Evolutionary conservation across 2,888 invertebrate genomes (phyloP).

Genomic region (Erebia palarica): DNA sequence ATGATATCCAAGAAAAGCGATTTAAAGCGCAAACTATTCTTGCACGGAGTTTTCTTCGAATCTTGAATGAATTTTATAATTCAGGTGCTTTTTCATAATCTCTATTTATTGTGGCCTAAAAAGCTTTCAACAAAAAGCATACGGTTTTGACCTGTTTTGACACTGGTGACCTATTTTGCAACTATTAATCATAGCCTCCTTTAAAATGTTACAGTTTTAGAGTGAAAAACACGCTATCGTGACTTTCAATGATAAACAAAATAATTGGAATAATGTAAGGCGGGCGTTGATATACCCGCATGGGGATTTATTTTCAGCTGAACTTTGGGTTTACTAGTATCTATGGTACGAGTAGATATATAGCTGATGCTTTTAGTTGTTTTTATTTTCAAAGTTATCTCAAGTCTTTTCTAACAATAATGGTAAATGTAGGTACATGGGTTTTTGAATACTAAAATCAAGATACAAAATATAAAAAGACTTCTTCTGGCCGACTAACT

Average conservation of each 20-base stretch:
- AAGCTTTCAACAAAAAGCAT: conserved; percentile 5
- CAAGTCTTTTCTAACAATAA: not conserved
- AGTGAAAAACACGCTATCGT: not conserved
- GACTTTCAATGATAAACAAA: conserved; percentile 13
- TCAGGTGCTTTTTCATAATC: not conserved
- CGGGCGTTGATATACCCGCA: not conserved
- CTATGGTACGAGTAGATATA: not conserved
- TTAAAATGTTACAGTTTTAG: conserved; percentile 6
- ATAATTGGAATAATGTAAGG: not conserved
- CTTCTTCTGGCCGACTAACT: no score
- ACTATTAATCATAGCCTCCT: not conserved
- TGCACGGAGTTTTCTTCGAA: no score
- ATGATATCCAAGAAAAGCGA: no score
- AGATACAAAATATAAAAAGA: no score
- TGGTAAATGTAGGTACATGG: no score
- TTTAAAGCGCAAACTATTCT: no score
- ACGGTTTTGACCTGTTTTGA: conserved; percentile 5
- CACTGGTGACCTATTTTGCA: conserved; percentile 9
- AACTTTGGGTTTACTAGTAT: not conserved
- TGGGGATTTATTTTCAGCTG: conserved; percentile 13
- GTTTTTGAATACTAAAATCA: no score
- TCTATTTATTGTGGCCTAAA: conserved; percentile 2
- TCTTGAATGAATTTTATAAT: not conserved
- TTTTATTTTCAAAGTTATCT: not conserved
- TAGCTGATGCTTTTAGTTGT: not conserved